These are phyloP conservation scores for Melitaea cinxia DNA, from an alignment of 1,140 invertebrate species.

Conservation along the genomic window DNA sequence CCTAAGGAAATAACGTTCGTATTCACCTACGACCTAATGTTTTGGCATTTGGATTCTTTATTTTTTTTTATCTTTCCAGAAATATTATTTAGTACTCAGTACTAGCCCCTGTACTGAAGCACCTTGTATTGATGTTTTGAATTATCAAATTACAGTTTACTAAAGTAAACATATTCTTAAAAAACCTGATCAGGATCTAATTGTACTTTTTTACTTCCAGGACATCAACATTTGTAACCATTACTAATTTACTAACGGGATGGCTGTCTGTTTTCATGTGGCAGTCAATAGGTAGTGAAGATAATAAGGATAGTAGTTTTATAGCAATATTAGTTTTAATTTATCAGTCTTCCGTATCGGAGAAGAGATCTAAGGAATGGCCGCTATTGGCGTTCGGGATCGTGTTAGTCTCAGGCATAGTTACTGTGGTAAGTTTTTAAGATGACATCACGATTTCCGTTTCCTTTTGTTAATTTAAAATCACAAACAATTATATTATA, in stretches of 20 bases:
- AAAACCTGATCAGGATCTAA: too few species aligned
- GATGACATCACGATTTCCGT: neutral
- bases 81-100: too few species aligned
- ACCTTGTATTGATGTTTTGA: too few species aligned
- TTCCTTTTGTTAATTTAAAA: neutral
- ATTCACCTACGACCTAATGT: too few species aligned
- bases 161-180: too few species aligned
- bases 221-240: slow-evolving; percentile 62
- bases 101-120: too few species aligned
- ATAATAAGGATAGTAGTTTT: slow-evolving; percentile 59
- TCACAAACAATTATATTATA: too few species aligned
- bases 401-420: slow-evolving; percentile 62
- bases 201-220: slow-evolving; percentile 46
- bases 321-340: slow-evolving; percentile 69
- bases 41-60: too few species aligned
- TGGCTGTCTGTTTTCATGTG: slow-evolving; percentile 73
- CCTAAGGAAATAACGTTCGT: too few species aligned
- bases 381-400: slow-evolving; percentile 59
- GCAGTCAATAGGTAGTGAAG: slow-evolving; percentile 58
- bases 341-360: slow-evolving; percentile 70
- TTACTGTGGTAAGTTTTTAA: slow-evolving; percentile 61
- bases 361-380: slow-evolving; percentile 62
- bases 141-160: too few species aligned
- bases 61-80: too few species aligned
- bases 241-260: slow-evolving; percentile 61